Percentiles rank a stretch among this genome's conserved stretches.
Evolutionary conservation across 2,797 vertebrate genomes (phyloP).

Genomic region (Tenualosa thibaudeaui): DNA sequence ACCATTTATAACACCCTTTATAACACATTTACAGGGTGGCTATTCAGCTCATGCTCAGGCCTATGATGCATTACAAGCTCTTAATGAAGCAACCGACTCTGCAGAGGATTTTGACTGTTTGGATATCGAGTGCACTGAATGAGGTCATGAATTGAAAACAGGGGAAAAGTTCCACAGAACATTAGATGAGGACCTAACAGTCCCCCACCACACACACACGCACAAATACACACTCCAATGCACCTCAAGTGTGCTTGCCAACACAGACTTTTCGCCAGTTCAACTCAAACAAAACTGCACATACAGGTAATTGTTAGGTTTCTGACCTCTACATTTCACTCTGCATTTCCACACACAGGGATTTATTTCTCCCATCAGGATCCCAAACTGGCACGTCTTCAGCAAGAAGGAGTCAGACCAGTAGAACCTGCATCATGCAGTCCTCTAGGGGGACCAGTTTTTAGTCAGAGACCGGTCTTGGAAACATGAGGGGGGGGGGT

Average conservation of each 20-base stretch:
- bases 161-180: conserved; percentile 7
- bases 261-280: neutral
- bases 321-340: neutral
- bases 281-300: neutral
- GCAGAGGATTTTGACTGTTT: neutral
- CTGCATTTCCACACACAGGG: neutral
- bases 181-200: neutral
- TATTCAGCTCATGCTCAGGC: neutral
- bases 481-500: neutral
- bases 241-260: neutral
- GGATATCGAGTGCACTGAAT: conserved; percentile 23
- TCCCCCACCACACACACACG: neutral
- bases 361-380: neutral
- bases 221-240: neutral
- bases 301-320: neutral
- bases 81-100: neutral
- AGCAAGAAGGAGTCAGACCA: neutral
- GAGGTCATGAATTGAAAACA: neutral
- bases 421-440: neutral
- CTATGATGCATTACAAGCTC: neutral
- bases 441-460: neutral
- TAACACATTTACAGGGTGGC: neutral
- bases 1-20: neutral
- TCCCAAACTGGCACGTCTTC: neutral
- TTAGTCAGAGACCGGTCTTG: neutral